These are phyloP conservation scores for Tamandua tetradactyla DNA, from an alignment of 2,797 vertebrate genomes.

Conservation along the genomic window DNA sequence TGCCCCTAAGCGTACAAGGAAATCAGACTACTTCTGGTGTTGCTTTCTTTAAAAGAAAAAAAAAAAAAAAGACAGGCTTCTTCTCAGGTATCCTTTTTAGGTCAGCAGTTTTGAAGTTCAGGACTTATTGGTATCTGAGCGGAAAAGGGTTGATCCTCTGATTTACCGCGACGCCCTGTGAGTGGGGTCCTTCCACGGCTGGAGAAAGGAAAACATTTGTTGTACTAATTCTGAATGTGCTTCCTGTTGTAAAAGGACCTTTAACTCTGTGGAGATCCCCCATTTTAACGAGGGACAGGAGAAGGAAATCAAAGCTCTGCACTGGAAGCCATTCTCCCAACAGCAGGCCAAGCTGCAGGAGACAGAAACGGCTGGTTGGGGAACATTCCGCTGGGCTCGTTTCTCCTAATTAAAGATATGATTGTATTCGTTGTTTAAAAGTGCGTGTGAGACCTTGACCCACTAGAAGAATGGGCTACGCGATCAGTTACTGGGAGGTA, in stretches of 20 bases:
- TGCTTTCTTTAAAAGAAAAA: conserved; percentile 78
- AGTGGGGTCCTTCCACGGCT: conserved; percentile 32
- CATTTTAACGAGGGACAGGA: conserved; percentile 42
- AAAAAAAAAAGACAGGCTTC: conserved; percentile 40
- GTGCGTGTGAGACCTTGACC: not conserved
- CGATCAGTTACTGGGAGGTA: not conserved
- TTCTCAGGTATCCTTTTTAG: conserved; percentile 79
- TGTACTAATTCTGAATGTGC: conserved; percentile 65
- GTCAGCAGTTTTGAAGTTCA: conserved; percentile 75
- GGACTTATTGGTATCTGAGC: conserved; percentile 53
- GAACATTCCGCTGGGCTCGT: not conserved
- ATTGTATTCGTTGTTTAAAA: not conserved
- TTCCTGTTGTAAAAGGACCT: conserved; percentile 69
- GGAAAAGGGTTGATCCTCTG: conserved; percentile 71
- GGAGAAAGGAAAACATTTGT: conserved; percentile 58
- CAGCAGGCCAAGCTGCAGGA: not conserved
- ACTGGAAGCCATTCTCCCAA: not conserved
- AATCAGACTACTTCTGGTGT: conserved; percentile 79
- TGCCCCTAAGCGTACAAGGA: conserved; percentile 79
- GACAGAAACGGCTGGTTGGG: not conserved
- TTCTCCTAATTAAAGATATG: not conserved
- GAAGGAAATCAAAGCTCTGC: not conserved
- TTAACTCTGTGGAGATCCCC: conserved; percentile 64
- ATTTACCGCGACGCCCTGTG: conserved; percentile 34
- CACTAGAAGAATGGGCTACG: not conserved